Base-by-base conservation (phyloP, 2,113 vertebrate species). In the Sapayoa aenigma region DNA sequence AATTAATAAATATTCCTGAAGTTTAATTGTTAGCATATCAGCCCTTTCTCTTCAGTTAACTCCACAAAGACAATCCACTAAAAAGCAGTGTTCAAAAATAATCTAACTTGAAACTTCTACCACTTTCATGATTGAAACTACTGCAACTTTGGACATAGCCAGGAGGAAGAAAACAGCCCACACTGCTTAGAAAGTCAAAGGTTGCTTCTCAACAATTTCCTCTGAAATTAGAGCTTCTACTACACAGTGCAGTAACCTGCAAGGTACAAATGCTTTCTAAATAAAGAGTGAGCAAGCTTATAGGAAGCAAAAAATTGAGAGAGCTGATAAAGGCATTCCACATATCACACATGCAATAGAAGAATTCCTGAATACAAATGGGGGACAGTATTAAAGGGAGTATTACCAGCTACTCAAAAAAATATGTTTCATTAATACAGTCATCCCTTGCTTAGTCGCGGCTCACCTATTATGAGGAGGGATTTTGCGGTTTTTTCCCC, bases 331-430 rank as follows among this genome's bases (percentile, higher is more conserved):
- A 78, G 42, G 49, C 16, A 72, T 68, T 17, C 16, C 49, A 67
- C 0, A 0, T 17, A 65, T 14, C 49, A 69, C 14, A 65, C 27
- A 68, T 11, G 72, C 52, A 82, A 6, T 4, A 60, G 33, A n/a
- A n/a, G 41, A 67, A 73, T 41, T 88, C 44, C 44, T 65, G 41
- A 85, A 72, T 65, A 41, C 28, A 90, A 83, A 60, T 25, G 4
- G 4, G 2, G 20, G 9, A 93, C 6, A 52, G 24, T 20, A 93
- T 49, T 52, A 72, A 83, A 50, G 6, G 13, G 9, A 88, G 2
- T 65, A 86, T 39, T 62, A 76, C 21, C 44, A 79, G 46, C 28
- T 66, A 66, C 17, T 55, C 13, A 42, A 74, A 37, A 71, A 91
- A 67, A 66, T 16, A 53, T 0, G 1, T 65, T 92, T 80, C 68